Conservation (phyloP, 2,888 invertebrate genomes). For the Epicampocera succincta region DNA sequence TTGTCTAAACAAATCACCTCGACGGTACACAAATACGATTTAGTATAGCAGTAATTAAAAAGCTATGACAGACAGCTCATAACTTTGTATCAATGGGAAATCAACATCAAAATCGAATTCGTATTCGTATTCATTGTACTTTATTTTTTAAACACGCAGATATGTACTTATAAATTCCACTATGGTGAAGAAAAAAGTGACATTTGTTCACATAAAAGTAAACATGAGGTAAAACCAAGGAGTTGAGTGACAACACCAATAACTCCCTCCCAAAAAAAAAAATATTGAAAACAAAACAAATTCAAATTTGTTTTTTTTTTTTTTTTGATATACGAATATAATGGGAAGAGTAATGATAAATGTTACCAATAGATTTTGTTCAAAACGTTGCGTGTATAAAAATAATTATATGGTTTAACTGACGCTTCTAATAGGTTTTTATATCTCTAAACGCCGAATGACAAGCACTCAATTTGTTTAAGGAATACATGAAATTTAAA, state of each 20-base stretch:
- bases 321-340: conserved; percentile 37
- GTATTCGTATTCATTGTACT: conserved; percentile 8
- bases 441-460: background rate
- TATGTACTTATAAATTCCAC: background rate
- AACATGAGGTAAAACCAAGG: background rate
- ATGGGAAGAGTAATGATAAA: conserved; percentile 11
- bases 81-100: conserved; percentile 37
- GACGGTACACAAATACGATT: background rate
- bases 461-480: background rate
- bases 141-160: conserved; percentile 1
- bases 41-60: conserved; percentile 42
- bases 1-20: conserved; percentile 41
- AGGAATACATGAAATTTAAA: background rate
- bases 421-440: conserved; percentile 65
- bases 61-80: conserved; percentile 32
- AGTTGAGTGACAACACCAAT: background rate
- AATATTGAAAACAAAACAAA: conserved; percentile 12
- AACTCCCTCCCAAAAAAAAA: conserved; percentile 8
- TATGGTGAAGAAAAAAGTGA: background rate
- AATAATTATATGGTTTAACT: conserved; percentile 76
- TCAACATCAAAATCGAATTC: conserved; percentile 25
- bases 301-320: background rate
- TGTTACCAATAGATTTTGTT: conserved; percentile 56
- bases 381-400: conserved; percentile 74
- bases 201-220: background rate